Percentiles rank a stretch among this genome's conserved stretches.
These are phyloP conservation scores for Metopia argyrocephala DNA, from an alignment of 2,888 invertebrate species.

Conservation along the genomic window DNA sequence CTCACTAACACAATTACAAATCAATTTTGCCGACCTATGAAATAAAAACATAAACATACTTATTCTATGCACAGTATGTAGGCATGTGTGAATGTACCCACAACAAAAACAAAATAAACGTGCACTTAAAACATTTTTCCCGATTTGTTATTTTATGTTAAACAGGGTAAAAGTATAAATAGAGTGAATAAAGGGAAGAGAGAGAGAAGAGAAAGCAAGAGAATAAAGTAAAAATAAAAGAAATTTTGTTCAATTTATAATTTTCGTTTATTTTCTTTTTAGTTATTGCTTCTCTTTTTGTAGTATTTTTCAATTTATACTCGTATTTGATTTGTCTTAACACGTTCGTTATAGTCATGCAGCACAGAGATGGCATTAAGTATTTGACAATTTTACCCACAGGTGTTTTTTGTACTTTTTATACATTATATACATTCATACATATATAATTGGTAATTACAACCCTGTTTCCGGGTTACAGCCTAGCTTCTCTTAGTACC, in stretches of 20 bases:
- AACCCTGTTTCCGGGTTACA: no score
- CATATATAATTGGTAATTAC: no score
- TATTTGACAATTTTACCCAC: no score
- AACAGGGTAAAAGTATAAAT: neutral
- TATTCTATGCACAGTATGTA: neutral
- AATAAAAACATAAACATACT: neutral
- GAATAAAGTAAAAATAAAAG: constrained; percentile 1
- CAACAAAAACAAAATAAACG: constrained; percentile 33
- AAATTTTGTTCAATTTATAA: constrained; percentile 17
- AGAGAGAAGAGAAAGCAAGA: neutral
- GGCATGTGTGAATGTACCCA: no score
- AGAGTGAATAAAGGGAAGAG: neutral
- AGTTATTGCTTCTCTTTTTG: neutral
- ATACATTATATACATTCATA: no score
- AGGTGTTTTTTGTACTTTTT: no score
- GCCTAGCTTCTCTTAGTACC: no score
- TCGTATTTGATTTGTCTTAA: constrained; percentile 22
- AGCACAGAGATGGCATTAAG: no score
- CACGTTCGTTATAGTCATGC: neutral
- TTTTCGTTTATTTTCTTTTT: constrained; percentile 21
- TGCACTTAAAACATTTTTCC: constrained; percentile 60
- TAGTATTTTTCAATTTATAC: neutral
- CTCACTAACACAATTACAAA: no score
- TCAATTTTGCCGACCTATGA: neutral
- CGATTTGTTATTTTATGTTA: constrained; percentile 59